Evolutionary conservation across 2,797 vertebrate species (phyloP).

Genomic region (Spinibarbus caldwelli): DNA sequence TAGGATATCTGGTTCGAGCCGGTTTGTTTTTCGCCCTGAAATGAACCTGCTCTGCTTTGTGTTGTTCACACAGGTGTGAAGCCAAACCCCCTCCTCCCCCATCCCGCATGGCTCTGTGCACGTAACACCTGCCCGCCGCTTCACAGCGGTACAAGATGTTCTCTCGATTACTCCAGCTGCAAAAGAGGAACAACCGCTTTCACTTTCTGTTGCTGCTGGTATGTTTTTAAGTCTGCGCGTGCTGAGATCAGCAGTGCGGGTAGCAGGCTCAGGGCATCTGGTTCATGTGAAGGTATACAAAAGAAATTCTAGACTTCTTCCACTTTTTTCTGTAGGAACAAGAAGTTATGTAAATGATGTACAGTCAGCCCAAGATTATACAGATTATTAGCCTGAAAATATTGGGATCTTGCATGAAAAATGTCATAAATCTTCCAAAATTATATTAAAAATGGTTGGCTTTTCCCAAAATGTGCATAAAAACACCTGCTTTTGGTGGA

Average conservation of each 20-base stretch:
- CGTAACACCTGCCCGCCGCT: conserved; percentile 2
- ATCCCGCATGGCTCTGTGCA: neutral
- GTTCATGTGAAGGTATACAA: neutral
- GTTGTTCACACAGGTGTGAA: conserved; percentile 12
- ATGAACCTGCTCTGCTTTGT: neutral
- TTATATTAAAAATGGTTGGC: neutral
- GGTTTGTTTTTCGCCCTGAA: conserved; percentile 19
- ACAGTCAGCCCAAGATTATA: neutral
- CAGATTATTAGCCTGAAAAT: neutral
- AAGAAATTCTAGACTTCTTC: neutral
- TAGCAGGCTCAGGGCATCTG: neutral
- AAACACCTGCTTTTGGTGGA: neutral
- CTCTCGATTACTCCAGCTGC: neutral
- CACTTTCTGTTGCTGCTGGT: conserved; percentile 10
- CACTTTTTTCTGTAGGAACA: neutral
- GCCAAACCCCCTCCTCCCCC: neutral
- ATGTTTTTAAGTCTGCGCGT: neutral
- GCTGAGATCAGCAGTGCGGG: conserved; percentile 8
- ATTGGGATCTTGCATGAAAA: neutral
- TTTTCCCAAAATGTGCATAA: neutral
- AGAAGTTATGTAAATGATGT: neutral
- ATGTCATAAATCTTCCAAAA: neutral
- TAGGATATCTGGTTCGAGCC: conserved; percentile 12
- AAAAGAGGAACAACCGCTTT: conserved; percentile 26
- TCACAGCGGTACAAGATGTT: conserved; percentile 33